Evolutionary conservation across 2,888 invertebrate species (phyloP), one percentile per base, ranked within the genome.

Genomic region (Erebia epiphron): DNA sequence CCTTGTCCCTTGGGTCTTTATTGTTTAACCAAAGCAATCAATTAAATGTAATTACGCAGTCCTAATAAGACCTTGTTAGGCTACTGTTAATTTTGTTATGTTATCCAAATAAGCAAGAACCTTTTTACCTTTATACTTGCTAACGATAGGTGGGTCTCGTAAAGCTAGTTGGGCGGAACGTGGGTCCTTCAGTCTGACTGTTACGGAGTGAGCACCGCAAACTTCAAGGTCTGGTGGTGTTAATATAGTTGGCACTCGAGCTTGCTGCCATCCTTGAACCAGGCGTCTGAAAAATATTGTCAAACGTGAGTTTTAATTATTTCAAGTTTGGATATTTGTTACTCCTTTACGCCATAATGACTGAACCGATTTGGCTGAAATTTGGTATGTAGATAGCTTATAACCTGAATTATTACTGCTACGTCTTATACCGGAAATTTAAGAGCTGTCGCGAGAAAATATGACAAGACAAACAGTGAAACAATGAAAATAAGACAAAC

Each of bases 191-290:
- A 95, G 70, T 86, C 95, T 84, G 77, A 94, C 91, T 1, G 93
- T 85, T 66, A 98, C 95, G 0, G 96, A 95, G 72, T 95, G 95
- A 21, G 96, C 95, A 60, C 97, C 96, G 43, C 96, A 96, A 10
- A 96, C 96, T 80, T 97, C 97, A 56, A 98, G 94, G 11, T 95
- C 96, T 0, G 98, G 97, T 18, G 96, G 91, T n/a, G 96, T 95
- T 0, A 98, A 97, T 7, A 96, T 95, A 81, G 97, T 96, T 56
- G 98, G 98, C 0, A 96, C 96, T 50, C 97, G 94, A 13, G 97
- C 96, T 88, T 98, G 97, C 80, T 98, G 97, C 94, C 98, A 98
- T 62, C 98, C 98, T 46, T 96, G 92, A 52, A 97, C 95, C 94
- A 77, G 66, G 46, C 89, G 88, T 70, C 90, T 89, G 83, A 0